A percentile compares a stretch with the other conserved stretches of the same genome.
These are phyloP conservation scores for Equus quagga DNA, from an alignment of 2,113 vertebrate genomes.

Conservation along the genomic window DNA sequence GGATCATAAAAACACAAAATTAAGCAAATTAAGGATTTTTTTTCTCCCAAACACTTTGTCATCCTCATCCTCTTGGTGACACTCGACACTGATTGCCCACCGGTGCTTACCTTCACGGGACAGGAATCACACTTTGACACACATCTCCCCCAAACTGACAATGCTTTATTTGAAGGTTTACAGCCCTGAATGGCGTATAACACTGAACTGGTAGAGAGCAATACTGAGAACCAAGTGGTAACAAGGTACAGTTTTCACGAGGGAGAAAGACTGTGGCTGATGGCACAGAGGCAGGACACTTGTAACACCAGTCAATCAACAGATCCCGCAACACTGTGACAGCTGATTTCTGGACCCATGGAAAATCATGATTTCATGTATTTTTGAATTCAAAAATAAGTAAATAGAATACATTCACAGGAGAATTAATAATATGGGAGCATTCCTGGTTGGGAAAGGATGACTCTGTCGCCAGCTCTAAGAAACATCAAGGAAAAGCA, in stretches of 20 bases:
- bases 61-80: background rate
- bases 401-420: background rate
- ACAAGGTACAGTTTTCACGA: background rate
- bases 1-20: background rate
- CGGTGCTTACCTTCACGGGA: background rate
- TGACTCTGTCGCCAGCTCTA: background rate
- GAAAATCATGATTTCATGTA: background rate
- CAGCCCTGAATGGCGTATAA: too few relatives aligned
- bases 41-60: background rate
- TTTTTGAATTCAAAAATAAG: background rate
- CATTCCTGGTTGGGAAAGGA: background rate
- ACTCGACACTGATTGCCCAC: background rate
- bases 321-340: background rate
- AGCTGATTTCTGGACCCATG: background rate
- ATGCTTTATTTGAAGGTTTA: background rate
- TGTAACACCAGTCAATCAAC: background rate
- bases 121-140: background rate
- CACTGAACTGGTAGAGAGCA: background rate
- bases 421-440: background rate
- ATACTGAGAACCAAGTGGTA: background rate
- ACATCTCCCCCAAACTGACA: background rate
- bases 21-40: background rate
- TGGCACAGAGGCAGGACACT: background rate
- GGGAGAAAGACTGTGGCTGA: background rate
- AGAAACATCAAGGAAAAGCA: background rate